Evolutionary conservation across 2,113 vertebrate genomes (phyloP), one percentile per base, ranked within the genome.

Genomic region (Circaetus gallicus): DNA sequence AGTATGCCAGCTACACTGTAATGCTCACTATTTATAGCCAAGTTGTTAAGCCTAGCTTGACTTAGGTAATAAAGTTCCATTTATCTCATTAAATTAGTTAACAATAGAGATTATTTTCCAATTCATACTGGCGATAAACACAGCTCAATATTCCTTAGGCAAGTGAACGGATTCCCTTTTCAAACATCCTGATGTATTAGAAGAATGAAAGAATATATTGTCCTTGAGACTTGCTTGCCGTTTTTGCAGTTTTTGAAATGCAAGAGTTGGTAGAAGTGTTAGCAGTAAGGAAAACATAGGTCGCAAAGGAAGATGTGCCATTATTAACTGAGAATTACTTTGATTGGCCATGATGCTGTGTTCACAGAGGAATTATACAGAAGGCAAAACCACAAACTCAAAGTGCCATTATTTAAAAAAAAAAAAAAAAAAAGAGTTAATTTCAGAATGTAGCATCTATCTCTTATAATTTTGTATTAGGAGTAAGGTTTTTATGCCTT

Each of bases 21-120:
- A 97, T 95, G 66, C 58, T 94, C 76, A 36, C 94, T 96, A 95
- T 95, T 96, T 97, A 94, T 97, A 97, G 86, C 69, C 78, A 94
- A 89, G 53, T 58, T 91, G 58, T 94, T 87, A 88, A 94, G 85
- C 15, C 28, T 82, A 72, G 53, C 38, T 89, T 79, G 89, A 91
- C 70, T 95, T 94, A 95, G 88, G 77, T 96, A 95, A 95, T 82
- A 89, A 95, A 74, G 70, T 97, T 96, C 89, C 86, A 89, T 89
- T 96, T 95, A 94, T 87, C 73, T 97, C 73, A 94, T 76, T 94
- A 94, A 90, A 74, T 93, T 93, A 87, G 69, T 95, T 93, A 96
- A 87, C 34, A 69, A 94, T 53, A 21, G 59, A 62, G 61, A 69
- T 89, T 56, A 89, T 95, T 96, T 96, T 97, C 77, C 50, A 26